phyloP scores from a whole-genome alignment of 2,888 invertebrate species.

The Pseudococcus longispinus region DNA sequence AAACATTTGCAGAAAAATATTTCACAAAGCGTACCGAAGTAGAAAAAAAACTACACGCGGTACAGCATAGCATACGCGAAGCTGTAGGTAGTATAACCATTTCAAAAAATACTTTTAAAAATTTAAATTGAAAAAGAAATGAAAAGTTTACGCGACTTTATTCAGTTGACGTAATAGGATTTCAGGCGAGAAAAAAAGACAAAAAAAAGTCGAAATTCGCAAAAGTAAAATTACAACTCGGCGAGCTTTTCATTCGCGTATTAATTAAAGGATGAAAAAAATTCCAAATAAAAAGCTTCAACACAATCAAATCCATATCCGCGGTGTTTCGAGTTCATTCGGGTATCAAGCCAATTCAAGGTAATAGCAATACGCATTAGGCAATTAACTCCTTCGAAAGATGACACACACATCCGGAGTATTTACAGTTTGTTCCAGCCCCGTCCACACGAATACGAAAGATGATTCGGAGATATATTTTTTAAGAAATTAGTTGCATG shows the following conservation, averaged over 20 bases:
- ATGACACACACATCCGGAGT: constrained; percentile 50
- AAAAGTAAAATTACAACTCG: neutral
- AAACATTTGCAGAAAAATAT: constrained; percentile 11
- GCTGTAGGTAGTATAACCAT: neutral
- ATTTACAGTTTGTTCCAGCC: neutral
- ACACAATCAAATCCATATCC: neutral
- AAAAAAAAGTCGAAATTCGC: neutral
- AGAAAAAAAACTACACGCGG: neutral
- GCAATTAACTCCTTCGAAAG: constrained; percentile 9
- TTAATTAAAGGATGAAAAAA: neutral
- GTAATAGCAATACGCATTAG: neutral
- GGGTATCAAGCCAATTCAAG: neutral
- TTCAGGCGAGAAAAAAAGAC: neutral
- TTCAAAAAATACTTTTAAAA: constrained; percentile 1
- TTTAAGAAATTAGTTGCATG: constrained; percentile 34
- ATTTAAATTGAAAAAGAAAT: constrained; percentile 34
- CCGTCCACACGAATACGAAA: neutral
- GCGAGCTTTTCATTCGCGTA: neutral
- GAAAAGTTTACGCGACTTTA: constrained; percentile 19
- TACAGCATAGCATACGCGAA: neutral
- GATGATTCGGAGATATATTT: constrained; percentile 21
- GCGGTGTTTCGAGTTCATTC: neutral
- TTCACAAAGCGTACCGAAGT: neutral
- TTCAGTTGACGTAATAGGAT: constrained; percentile 6
- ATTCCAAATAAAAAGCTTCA: neutral